Evolutionary conservation across 2,888 invertebrate genomes (phyloP).

Genomic region (Drosophila kuntzei): DNA sequence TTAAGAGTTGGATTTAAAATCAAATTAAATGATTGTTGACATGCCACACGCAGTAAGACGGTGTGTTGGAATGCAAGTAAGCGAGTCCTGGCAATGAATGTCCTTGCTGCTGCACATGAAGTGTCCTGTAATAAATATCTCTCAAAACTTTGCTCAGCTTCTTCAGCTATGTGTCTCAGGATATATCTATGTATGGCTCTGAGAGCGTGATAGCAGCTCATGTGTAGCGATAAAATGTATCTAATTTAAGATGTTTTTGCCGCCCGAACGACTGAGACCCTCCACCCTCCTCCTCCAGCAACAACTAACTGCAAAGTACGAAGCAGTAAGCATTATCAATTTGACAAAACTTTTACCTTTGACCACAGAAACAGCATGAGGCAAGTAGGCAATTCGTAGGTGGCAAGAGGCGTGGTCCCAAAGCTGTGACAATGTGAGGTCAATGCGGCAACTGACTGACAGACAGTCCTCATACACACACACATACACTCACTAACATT

Average conservation of each 20-base stretch:
- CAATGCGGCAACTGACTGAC: conserved; percentile 75
- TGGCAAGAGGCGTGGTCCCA: conserved; percentile 27
- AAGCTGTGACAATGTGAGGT: conserved; percentile 73
- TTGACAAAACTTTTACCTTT: conserved; percentile 81
- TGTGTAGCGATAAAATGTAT: conserved; percentile 80
- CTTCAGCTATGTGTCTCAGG: conserved; percentile 28
- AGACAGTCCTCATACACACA: conserved; percentile 29
- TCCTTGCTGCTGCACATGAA: conserved; percentile 61
- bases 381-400: conserved; percentile 19
- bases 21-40: conserved; percentile 79
- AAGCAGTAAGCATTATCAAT: conserved; percentile 81
- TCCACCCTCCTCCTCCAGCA: conserved; percentile 1
- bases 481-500: neutral
- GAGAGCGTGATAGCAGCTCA: conserved; percentile 46
- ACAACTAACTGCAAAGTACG: conserved; percentile 55
- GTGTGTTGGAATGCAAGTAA: conserved; percentile 14
- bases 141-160: conserved; percentile 66
- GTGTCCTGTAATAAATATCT: conserved; percentile 78
- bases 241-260: conserved; percentile 81
- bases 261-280: conserved; percentile 60
- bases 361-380: conserved; percentile 65
- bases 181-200: neutral
- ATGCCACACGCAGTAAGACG: conserved; percentile 49
- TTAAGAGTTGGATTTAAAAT: conserved; percentile 63
- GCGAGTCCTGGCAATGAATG: conserved; percentile 30